Evolutionary conservation across 1,140 invertebrate species (phyloP), one percentile per base, ranked within the genome.

Genomic region (Formica exsecta): DNA sequence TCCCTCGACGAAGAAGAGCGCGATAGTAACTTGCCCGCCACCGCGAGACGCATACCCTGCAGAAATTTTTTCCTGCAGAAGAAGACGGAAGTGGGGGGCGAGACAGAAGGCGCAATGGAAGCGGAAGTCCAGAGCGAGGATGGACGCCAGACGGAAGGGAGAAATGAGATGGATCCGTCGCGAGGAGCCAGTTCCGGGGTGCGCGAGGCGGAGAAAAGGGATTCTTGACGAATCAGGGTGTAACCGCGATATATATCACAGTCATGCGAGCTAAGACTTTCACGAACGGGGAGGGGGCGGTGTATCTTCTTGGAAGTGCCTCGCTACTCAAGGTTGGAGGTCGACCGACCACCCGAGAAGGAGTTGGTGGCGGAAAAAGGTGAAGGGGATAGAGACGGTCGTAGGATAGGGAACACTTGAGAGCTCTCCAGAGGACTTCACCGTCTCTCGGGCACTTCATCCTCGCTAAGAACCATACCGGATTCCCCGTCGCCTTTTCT

Each of bases 401-500:
- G 61, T 86, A 44, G 41, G 7, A 62, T 51, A 51, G 61, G 71
- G 59, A 65, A 54, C 65, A 70, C 91, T 92, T 86, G 90, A 95
- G 93, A 94, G 91, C 93, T 89, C 92, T 94, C 87, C 86, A 91
- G 88, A 92, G 91, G 91, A 92, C 92, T 93, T 93, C 75, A 93
- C 84, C 87, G 57, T 38, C 44, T 48, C 44, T 48, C 87, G 87
- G 83, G 91, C 89, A 94, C 93, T 94, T 93, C 92, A 93, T 92
- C 85, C 93, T 92, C 87, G 76, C 92, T 87, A 90, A 93, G 92
- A 93, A 92, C 89, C 89, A 91, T 93, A 92, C 85, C 88, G 89
- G 86, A 93, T 92, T 94, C 87, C 88, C 88, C 74, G 91, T 87
- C 89, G 77, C 83, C 86, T 90, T 87, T 87, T 90, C 90, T 90